phyloP scores from a whole-genome alignment of 92 coral and sea anemone species.

The Montipora capitata region DNA sequence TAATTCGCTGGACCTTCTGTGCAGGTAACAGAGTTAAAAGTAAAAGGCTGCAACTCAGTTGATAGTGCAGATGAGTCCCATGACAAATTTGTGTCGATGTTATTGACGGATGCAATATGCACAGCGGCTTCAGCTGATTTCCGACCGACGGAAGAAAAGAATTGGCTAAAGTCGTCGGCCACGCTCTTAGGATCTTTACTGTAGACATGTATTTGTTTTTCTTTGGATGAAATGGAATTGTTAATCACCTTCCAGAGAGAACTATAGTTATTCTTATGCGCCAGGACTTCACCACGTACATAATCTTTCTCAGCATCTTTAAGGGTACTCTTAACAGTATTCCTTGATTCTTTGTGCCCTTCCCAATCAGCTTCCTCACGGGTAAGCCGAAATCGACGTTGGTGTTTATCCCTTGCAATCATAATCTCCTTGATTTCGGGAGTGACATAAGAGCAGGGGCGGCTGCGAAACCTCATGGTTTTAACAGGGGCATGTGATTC shows the following conservation, averaged over 20 bases:
- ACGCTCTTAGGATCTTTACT: conserved; percentile 26
- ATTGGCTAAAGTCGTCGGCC: neutral
- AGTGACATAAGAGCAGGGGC: conserved; percentile 71
- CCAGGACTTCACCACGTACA: conserved; percentile 4
- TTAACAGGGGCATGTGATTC: too few relatives aligned
- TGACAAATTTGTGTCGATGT: conserved; percentile 1
- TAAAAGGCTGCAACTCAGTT: neutral
- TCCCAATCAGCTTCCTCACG: neutral
- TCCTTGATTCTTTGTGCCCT: neutral
- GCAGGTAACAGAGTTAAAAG: conserved; percentile 28
- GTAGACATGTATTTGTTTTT: conserved; percentile 36
- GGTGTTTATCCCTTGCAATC: conserved; percentile 1
- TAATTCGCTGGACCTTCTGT: too few relatives aligned
- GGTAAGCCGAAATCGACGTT: neutral
- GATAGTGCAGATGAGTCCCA: neutral
- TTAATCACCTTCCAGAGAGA: conserved; percentile 35
- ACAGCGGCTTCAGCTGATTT: conserved; percentile 36
- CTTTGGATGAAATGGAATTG: conserved; percentile 34
- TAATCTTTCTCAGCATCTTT: conserved; percentile 31
- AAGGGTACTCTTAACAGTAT: neutral
- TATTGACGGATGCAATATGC: conserved; percentile 34
- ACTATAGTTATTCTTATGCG: conserved; percentile 44
- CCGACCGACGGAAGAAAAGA: neutral
- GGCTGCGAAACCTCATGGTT: too few relatives aligned
- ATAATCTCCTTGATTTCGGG: conserved; percentile 58